Evolutionary conservation across 2,113 vertebrate species (phyloP), one percentile per base, ranked within the genome.

Genomic region (Corythornis vintsioides): DNA sequence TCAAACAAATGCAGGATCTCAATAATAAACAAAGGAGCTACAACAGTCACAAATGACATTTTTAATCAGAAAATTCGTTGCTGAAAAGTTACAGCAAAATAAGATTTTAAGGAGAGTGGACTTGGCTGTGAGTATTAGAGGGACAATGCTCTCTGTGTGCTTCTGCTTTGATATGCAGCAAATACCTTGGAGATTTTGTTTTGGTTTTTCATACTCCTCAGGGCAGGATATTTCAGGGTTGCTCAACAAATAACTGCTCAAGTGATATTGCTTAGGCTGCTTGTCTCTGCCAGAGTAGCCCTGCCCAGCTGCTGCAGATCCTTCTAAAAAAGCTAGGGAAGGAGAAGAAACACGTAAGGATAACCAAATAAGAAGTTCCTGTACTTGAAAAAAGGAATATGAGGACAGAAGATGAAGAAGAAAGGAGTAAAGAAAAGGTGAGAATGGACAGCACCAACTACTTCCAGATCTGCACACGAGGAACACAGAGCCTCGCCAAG

Each of bases 151-250:
- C 87, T 92, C 66, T 87, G 55, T 77, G 60, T 80, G 79, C 69
- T 94, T 94, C 87, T 95, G 92, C 91, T 91, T 87, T 96, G 89
- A 64, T 89, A 93, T 89, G 86, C 91, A 93, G 79, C 82, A 95
- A 96, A 89, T 89, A 89, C 60, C 89, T 95, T 92, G 69, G 64
- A 94, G 85, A 59, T 91, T 86, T 87, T 94, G 85, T 89, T 94
- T 92, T 92, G 60, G 67, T 83, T 96, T 91, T 94, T 92, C 42
- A 78, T 77, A 48, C 85, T 94, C 96, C 91, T 87, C 78, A 91
- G 87, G 87, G 88, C 71, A 96, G 94, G 87, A 87, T 96, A 92
- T 93, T 94, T 65, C 75, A 83, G 87, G 20, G 57, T 77, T 96
- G 84, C 91, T 94, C 94, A 91, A 94, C 75, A 96, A 91, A 95